A percentile compares a stretch with the other conserved stretches of the same genome.
phyloP scores from a whole-genome alignment of 2,797 vertebrate genomes.

The Phrynocephalus guinanensis region DNA sequence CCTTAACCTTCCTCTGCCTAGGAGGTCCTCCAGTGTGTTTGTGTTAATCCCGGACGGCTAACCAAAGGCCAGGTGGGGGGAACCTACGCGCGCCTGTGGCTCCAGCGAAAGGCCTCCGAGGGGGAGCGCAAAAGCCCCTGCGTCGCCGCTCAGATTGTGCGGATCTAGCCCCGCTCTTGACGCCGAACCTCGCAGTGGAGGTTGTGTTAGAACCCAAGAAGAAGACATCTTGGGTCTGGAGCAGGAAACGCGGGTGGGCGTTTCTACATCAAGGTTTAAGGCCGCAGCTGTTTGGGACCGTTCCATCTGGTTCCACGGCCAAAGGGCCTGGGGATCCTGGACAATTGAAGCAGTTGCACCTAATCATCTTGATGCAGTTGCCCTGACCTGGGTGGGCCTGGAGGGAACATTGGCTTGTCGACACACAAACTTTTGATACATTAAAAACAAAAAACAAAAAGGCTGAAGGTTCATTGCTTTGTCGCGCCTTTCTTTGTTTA shows the following conservation, averaged over 20 bases:
- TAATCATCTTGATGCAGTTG: neutral
- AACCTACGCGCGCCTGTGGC: conserved; percentile 85
- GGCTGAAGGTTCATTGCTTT: too few relatives aligned
- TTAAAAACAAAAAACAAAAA: neutral
- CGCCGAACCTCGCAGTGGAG: neutral
- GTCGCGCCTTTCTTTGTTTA: too few relatives aligned
- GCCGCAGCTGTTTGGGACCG: neutral
- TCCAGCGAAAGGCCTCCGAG: conserved; percentile 63
- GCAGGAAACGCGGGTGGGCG: too few relatives aligned
- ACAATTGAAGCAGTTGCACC: neutral
- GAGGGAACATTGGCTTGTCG: neutral
- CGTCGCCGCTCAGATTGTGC: conserved; percentile 87
- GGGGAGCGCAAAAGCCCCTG: conserved; percentile 78
- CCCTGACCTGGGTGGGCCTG: neutral
- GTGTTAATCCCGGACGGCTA: conserved; percentile 91
- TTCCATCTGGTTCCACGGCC: neutral
- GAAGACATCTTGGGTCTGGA: too few relatives aligned
- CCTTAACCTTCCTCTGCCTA: conserved; percentile 50
- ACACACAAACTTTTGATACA: neutral
- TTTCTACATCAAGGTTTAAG: neutral
- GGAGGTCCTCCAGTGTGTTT: conserved; percentile 90
- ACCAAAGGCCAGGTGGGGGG: conserved; percentile 95
- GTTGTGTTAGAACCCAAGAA: neutral
- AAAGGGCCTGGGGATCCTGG: neutral
- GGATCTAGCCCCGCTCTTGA: conserved; percentile 78